Evolutionary conservation across 2,113 vertebrate genomes (phyloP).

Genomic region (Arenaria interpres): DNA sequence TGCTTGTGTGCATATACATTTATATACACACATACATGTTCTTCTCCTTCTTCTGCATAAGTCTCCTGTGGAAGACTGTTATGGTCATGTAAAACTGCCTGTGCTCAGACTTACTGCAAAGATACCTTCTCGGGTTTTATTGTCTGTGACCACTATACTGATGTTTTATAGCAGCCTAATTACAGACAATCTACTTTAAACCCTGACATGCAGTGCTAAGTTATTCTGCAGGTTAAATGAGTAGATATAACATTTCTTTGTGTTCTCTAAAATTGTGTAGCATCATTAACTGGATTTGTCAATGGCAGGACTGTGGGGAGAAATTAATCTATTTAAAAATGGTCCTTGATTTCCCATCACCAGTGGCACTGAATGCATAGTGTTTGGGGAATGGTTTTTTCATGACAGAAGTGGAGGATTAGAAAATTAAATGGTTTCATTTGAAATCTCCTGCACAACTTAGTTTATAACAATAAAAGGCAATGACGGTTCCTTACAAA

Average conservation of each 20-base stretch:
- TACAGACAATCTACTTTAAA: constrained; percentile 39
- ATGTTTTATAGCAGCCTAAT: constrained; percentile 40
- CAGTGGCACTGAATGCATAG: neutral
- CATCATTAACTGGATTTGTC: constrained; percentile 12
- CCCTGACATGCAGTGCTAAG: constrained; percentile 3
- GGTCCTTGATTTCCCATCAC: neutral
- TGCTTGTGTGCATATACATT: neutral
- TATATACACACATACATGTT: neutral
- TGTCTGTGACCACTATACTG: constrained; percentile 30
- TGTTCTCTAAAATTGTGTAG: neutral
- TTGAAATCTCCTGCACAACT: constrained; percentile 15
- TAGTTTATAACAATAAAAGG: neutral
- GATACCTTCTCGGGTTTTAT: constrained; percentile 4
- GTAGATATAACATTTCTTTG: neutral
- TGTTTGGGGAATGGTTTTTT: neutral
- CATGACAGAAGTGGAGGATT: neutral
- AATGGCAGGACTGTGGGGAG: constrained; percentile 1
- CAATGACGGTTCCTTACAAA: neutral
- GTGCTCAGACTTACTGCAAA: neutral
- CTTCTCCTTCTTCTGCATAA: neutral
- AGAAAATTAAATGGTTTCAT: constrained; percentile 8
- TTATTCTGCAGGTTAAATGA: constrained; percentile 54
- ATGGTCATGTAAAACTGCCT: neutral
- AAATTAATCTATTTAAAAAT: neutral
- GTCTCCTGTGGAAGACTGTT: neutral